Evolutionary conservation across 35 echinoderm and acorn worm genomes (phyloP).

Genomic region (Chiridota heheva): DNA sequence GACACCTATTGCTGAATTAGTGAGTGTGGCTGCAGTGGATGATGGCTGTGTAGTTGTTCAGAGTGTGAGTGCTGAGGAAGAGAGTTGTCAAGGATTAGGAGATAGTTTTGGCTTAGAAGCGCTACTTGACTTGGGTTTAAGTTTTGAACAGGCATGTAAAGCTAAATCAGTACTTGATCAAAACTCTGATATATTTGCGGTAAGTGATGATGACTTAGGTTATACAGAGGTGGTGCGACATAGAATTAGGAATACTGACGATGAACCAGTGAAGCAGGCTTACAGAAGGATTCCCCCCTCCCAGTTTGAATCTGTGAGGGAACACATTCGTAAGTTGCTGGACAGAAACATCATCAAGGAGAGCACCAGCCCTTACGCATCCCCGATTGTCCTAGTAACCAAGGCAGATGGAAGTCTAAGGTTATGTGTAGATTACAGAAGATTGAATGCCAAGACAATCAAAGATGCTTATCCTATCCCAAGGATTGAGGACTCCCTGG

Average conservation of each 20-base stretch:
- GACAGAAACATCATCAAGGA: constrained; percentile 36
- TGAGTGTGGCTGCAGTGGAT: constrained; percentile 13
- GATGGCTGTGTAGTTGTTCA: constrained; percentile 8
- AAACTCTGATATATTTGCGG: constrained; percentile 35
- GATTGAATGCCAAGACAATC: constrained; percentile 42
- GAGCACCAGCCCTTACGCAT: constrained; percentile 37
- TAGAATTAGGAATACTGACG: not conserved
- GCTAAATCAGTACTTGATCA: constrained; percentile 13
- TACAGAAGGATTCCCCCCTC: constrained; percentile 29
- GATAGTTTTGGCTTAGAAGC: not conserved
- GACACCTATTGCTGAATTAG: constrained; percentile 22
- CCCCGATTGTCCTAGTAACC: constrained; percentile 35
- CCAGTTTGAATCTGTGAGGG: constrained; percentile 36
- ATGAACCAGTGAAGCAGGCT: constrained; percentile 18
- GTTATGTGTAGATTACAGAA: constrained; percentile 47
- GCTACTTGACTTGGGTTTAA: constrained; percentile 3
- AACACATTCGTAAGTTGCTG: constrained; percentile 27
- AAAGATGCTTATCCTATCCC: constrained; percentile 56
- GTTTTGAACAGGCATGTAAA: not conserved
- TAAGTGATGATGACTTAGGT: constrained; percentile 25
- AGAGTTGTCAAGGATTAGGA: not conserved
- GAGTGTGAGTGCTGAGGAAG: not conserved
- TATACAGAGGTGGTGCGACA: constrained; percentile 11
- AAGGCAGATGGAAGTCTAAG: constrained; percentile 26
- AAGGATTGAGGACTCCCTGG: constrained; percentile 55